phyloP scores from a whole-genome alignment of 2,888 invertebrate genomes.

The Macrosiphum euphorbiae region DNA sequence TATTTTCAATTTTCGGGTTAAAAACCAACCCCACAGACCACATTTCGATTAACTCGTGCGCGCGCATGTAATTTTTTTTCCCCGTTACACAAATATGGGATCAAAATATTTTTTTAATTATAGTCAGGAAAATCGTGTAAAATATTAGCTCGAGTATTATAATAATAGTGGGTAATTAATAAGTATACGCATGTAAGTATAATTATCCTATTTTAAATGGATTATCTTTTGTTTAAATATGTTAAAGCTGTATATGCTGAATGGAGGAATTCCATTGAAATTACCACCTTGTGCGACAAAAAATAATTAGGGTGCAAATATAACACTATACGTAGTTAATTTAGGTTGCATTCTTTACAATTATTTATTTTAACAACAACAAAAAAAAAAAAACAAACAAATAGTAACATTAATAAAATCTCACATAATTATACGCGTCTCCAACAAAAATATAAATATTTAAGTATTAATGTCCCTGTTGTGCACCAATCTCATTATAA shows the following conservation, averaged over 20 bases:
- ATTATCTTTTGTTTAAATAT: slow-evolving; percentile 37
- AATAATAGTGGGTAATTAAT: slow-evolving; percentile 22
- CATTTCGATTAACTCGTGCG: not conserved
- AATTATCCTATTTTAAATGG: slow-evolving; percentile 37
- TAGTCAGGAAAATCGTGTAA: not conserved
- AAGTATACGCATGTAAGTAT: not conserved
- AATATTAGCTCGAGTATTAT: not conserved
- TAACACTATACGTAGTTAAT: not conserved
- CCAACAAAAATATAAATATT: slow-evolving; percentile 8
- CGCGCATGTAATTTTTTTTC: not conserved
- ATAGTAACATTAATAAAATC: not conserved
- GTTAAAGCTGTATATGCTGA: slow-evolving; percentile 16
- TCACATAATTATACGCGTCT: not conserved
- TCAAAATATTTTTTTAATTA: slow-evolving; percentile 7
- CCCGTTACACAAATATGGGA: not conserved
- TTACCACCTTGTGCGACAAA: slow-evolving; percentile 33
- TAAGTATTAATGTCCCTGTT: too few species aligned
- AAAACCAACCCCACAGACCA: not conserved
- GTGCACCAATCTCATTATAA: not conserved
- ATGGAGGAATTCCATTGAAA: slow-evolving; percentile 25
- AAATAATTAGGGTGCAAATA: slow-evolving; percentile 50
- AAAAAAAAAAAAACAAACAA: not conserved
- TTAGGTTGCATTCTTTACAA: slow-evolving; percentile 34
- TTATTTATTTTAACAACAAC: slow-evolving; percentile 22
- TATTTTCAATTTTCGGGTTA: not conserved